A percentile compares a stretch with the other conserved stretches of the same genome.
These are phyloP conservation scores for Corythornis leucogaster DNA, from an alignment of 2,797 vertebrate genomes.

Conservation along the genomic window DNA sequence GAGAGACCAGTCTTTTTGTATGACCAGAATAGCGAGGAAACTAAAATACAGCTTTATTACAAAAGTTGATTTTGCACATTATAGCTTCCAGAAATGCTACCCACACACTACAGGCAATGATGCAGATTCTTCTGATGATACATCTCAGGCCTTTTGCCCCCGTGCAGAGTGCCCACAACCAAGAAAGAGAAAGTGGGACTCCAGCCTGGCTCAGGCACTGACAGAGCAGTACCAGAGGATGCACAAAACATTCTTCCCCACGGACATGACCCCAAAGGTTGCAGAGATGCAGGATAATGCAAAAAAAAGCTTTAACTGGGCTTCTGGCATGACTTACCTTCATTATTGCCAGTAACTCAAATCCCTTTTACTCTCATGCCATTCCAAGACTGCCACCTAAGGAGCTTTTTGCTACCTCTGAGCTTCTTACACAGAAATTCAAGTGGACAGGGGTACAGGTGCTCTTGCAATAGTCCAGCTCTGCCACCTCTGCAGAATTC, in stretches of 20 bases:
- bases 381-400: constrained; percentile 36
- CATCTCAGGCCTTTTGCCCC: neutral
- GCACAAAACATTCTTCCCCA: neutral
- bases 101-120: neutral
- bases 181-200: neutral
- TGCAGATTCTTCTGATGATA: neutral
- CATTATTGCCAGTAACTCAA: neutral
- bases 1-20: neutral
- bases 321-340: neutral
- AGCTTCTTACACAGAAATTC: neutral
- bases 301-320: neutral
- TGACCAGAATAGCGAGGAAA: neutral
- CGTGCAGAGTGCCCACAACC: neutral
- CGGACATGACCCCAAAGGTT: neutral
- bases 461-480: neutral
- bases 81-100: neutral
- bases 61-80: neutral
- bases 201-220: neutral
- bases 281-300: neutral
- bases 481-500: neutral
- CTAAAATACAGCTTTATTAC: neutral
- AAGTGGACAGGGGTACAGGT: neutral
- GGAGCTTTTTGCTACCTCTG: constrained; percentile 18
- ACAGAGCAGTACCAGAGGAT: neutral
- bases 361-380: neutral